These are phyloP conservation scores for Apamea crenata DNA, from an alignment of 2,888 invertebrate genomes.

Conservation along the genomic window DNA sequence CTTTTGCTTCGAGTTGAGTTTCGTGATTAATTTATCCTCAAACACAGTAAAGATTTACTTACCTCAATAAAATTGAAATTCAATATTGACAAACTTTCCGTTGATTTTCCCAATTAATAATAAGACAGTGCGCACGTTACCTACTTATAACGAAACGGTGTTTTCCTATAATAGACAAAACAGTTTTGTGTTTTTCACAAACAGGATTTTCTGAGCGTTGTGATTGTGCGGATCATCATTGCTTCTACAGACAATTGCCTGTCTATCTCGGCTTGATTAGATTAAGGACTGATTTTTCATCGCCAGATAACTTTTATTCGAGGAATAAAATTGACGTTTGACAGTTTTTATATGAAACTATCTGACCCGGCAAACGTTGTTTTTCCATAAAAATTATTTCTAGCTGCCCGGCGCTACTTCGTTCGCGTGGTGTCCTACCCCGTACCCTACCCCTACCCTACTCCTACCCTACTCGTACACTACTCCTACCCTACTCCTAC, in stretches of 20 bases:
- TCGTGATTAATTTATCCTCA: constrained; percentile 27
- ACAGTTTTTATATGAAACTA: too few relatives aligned
- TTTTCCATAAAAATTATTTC: too few relatives aligned
- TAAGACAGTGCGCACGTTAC: neutral
- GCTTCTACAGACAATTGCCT: neutral
- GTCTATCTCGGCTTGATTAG: neutral
- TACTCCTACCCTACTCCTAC: too few relatives aligned
- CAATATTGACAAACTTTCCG: constrained; percentile 15
- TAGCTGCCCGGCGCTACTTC: too few relatives aligned
- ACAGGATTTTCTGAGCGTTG: neutral
- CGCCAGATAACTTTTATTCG: too few relatives aligned
- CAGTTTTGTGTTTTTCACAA: neutral
- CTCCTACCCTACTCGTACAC: too few relatives aligned
- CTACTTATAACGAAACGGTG: neutral
- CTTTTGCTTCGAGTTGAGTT: constrained; percentile 14
- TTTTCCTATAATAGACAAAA: neutral
- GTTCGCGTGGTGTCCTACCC: too few relatives aligned
- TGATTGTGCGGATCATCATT: neutral
- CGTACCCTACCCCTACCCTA: too few relatives aligned
- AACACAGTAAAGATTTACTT: constrained; percentile 16
- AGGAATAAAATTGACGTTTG: too few relatives aligned
- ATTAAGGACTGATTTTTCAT: too few relatives aligned
- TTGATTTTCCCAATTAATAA: neutral
- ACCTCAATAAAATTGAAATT: neutral
- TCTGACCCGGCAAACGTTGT: too few relatives aligned